Evolutionary conservation across 2,888 invertebrate species (phyloP), one percentile per base, ranked within the genome.

Genomic region (Epistrophella euchroma): DNA sequence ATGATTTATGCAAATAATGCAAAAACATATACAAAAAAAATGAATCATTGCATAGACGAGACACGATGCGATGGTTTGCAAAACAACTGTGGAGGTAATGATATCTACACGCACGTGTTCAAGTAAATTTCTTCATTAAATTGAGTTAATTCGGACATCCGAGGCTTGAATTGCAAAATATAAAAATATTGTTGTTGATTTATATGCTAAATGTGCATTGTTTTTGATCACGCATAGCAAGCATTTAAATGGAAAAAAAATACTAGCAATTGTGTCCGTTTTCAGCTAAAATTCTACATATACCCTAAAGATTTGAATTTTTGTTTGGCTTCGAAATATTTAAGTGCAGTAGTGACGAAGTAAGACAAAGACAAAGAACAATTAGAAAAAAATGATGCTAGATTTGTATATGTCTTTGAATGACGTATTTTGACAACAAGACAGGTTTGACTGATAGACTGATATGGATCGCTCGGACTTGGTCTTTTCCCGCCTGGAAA

Each of bases 81-180:
- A 60, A 60, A 40, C 13, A 60, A 60, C 2, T 35, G 40, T 9
- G 58, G 15, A n/a, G 37, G 2, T 32, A 22, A 47, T 6, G 10
- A 43, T 0, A n/a, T 32, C 45, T 17, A 45, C 11, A 45, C 17
- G 45, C 64, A 64, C 45, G 64, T 66, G 45, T 32, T 47, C 32
- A 17, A 19, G 9, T 9, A 13, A 47, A 66, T 47, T 66, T 66
- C 45, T 32, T 66, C 64, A 47, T 66, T 66, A 0, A 32, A 32
- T 0, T 17, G 4, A 13, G 7, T 9, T 22, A 28, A 66, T 66
- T 66, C 47, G 28, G 32, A 66, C 13, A 19, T 66, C 64, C 64
- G 64, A 66, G 64, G 32, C 7, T 19, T 35, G 19, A 45, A 32
- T 66, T 66, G 64, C 47, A 17, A 32, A 66, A 66, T 66, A n/a